Percentiles rank a stretch among this genome's conserved stretches.
These are phyloP conservation scores for Rhinophrynus dorsalis DNA, from an alignment of 2,797 vertebrate species.

Conservation along the genomic window DNA sequence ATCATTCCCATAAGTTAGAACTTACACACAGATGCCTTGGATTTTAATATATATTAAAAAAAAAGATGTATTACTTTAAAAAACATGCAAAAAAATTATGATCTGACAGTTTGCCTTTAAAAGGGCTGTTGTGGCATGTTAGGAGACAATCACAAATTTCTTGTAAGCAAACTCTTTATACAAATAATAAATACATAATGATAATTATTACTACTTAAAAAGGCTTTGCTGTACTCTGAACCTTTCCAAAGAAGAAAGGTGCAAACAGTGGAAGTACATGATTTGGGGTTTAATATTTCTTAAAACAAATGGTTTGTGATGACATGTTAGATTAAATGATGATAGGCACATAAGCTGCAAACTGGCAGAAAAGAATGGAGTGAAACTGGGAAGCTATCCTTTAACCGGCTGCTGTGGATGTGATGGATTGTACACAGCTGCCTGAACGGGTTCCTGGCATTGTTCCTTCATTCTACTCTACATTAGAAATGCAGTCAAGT, in stretches of 20 bases:
- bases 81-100: too few relatives aligned
- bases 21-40: too few relatives aligned
- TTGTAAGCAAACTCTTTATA: too few relatives aligned
- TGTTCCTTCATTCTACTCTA: not conserved
- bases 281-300: constrained; percentile 2
- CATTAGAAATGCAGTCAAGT: constrained; percentile 18
- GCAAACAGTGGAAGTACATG: constrained; percentile 1
- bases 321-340: constrained; percentile 32
- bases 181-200: constrained; percentile 26
- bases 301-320: constrained; percentile 32
- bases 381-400: constrained; percentile 6
- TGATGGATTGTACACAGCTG: constrained; percentile 28
- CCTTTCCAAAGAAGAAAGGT: not conserved
- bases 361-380: constrained; percentile 17
- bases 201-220: constrained; percentile 7
- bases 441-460: constrained; percentile 7
- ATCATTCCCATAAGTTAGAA: too few relatives aligned
- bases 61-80: too few relatives aligned
- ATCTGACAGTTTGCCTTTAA: too few relatives aligned
- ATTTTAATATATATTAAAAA: too few relatives aligned
- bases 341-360: constrained; percentile 32
- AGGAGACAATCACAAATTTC: too few relatives aligned
- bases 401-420: constrained; percentile 3
- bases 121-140: too few relatives aligned
- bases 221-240: constrained; percentile 11